phyloP scores from a whole-genome alignment of 2,888 invertebrate species.

The Bombyx huttoni region DNA sequence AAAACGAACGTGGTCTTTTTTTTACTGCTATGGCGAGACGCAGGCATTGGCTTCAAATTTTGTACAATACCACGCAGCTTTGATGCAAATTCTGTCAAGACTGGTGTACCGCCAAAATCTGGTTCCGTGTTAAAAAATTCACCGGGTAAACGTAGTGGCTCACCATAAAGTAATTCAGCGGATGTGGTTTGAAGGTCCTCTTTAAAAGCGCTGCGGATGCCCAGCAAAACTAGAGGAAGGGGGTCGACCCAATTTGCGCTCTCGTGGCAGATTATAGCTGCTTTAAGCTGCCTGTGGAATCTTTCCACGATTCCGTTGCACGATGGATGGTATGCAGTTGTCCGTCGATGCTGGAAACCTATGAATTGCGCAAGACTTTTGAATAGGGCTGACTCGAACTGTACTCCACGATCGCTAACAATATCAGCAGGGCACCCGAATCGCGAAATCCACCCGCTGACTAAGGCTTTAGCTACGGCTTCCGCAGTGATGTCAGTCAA shows the following conservation, averaged over 20 bases:
- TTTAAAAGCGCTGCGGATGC: conserved; percentile 6
- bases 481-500: not conserved
- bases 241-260: conserved; percentile 3
- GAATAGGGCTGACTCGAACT: conserved; percentile 11
- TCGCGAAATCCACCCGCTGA: not conserved
- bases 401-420: conserved; percentile 1
- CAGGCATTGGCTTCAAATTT: too few species aligned
- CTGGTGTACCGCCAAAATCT: too few species aligned
- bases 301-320: conserved; percentile 18
- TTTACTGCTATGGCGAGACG: too few species aligned
- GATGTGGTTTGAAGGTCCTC: conserved; percentile 5
- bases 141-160: conserved; percentile 3
- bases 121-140: conserved; percentile 6
- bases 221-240: conserved; percentile 5
- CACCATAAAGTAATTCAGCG: conserved; percentile 5
- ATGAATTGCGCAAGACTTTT: conserved; percentile 4
- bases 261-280: conserved; percentile 6
- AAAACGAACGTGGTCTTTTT: too few species aligned
- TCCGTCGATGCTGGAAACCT: conserved; percentile 11
- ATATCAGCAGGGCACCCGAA: conserved; percentile 2
- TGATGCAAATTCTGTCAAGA: too few species aligned
- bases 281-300: conserved; percentile 19
- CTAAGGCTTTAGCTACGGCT: not conserved
- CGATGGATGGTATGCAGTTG: conserved; percentile 17
- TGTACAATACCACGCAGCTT: too few species aligned